Conservation (phyloP, 2,888 invertebrate species). For the Drosophila eohydei region DNA sequence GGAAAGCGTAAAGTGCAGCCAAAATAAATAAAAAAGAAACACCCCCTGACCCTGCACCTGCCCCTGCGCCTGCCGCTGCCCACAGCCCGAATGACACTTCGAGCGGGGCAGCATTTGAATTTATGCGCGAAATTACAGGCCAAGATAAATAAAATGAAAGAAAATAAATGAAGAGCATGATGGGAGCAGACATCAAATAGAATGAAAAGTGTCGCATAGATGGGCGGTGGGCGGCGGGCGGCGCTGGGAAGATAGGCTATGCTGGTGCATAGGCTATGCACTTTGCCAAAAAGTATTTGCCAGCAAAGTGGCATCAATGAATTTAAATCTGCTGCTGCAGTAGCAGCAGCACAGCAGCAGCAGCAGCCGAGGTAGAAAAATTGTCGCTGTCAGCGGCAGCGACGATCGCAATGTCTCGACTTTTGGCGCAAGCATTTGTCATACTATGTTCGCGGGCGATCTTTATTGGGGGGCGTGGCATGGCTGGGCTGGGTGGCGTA, state of each 20-base stretch:
- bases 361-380: conserved; percentile 56
- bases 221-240: background rate
- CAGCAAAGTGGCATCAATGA: conserved; percentile 80
- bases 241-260: background rate
- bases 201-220: conserved; percentile 53
- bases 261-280: conserved; percentile 48
- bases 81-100: conserved; percentile 45
- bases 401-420: conserved; percentile 62
- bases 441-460: conserved; percentile 8
- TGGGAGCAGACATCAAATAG: conserved; percentile 73
- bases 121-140: conserved; percentile 75
- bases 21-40: conserved; percentile 60
- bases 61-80: background rate
- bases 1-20: conserved; percentile 44
- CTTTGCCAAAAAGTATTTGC: conserved; percentile 73
- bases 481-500: conserved; percentile 41
- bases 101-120: conserved; percentile 56
- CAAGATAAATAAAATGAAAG: conserved; percentile 61
- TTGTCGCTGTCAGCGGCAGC: conserved; percentile 67
- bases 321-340: conserved; percentile 50
- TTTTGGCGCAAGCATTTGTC: conserved; percentile 57
- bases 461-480: conserved; percentile 48
- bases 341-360: background rate
- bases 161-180: conserved; percentile 58
- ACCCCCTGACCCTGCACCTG: background rate